Percentiles rank a stretch among this genome's conserved stretches.
Conservation (phyloP, 2,113 vertebrate species). For the Carollia perspicillata region DNA sequence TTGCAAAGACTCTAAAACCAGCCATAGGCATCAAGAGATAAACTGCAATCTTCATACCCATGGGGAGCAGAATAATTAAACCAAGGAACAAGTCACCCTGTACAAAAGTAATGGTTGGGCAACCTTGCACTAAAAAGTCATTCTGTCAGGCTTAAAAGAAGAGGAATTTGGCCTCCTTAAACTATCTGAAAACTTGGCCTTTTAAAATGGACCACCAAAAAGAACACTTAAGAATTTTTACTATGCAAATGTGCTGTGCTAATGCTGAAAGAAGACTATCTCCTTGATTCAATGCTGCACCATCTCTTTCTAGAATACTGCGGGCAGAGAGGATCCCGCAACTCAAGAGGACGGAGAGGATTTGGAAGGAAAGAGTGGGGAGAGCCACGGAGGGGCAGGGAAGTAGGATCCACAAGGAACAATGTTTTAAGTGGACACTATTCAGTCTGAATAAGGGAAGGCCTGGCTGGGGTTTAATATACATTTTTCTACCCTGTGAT, state of each 20-base stretch:
- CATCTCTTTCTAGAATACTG: neutral
- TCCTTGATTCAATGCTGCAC: neutral
- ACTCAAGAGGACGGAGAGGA: neutral
- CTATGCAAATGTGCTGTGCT: neutral
- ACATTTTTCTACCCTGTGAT: neutral
- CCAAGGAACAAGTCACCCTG: conserved; percentile 12
- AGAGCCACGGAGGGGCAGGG: neutral
- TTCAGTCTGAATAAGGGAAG: neutral
- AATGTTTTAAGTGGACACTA: neutral
- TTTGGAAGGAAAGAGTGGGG: neutral
- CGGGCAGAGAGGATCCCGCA: neutral
- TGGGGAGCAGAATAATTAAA: conserved; percentile 7
- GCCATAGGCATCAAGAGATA: neutral
- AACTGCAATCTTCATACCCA: neutral
- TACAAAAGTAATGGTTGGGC: conserved; percentile 15
- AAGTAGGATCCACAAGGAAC: neutral
- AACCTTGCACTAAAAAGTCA: neutral
- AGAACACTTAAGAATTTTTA: conserved; percentile 25
- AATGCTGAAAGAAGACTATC: neutral
- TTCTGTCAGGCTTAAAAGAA: conserved; percentile 14
- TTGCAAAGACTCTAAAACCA: conserved; percentile 35
- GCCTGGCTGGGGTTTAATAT: neutral
- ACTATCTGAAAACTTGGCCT: conserved; percentile 33
- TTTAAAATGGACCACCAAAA: neutral
- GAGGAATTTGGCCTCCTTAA: conserved; percentile 20